Conservation (phyloP, 2,797 vertebrate species). For the Poliocrania exsul region DNA sequence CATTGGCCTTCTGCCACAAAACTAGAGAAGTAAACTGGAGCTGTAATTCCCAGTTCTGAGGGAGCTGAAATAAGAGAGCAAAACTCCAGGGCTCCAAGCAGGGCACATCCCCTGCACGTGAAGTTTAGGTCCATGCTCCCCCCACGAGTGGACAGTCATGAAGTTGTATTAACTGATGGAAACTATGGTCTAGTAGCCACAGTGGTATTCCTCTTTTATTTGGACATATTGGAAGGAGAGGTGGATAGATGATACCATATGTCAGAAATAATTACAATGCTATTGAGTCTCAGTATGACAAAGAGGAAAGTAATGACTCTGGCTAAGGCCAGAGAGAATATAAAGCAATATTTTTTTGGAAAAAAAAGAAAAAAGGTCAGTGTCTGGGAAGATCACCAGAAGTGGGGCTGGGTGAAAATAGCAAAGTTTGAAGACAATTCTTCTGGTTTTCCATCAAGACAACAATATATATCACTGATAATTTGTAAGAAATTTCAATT, state of each 20-base stretch:
- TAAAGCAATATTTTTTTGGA: background rate
- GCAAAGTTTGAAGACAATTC: conserved; percentile 7
- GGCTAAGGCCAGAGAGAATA: conserved; percentile 31
- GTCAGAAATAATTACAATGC: conserved; percentile 65
- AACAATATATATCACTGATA: rapidly evolving
- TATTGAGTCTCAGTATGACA: conserved; percentile 40
- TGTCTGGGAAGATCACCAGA: conserved; percentile 42
- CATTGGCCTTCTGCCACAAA: conserved; percentile 58
- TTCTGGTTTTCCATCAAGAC: background rate
- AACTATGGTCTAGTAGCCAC: background rate
- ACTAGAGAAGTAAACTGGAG: conserved; percentile 3
- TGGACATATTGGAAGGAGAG: conserved; percentile 29
- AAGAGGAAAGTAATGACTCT: conserved; percentile 51
- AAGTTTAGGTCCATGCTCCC: background rate
- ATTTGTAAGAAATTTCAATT: background rate
- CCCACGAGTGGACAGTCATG: background rate
- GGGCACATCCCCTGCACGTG: background rate
- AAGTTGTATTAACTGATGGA: background rate
- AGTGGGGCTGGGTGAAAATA: background rate
- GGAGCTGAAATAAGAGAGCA: background rate
- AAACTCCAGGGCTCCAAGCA: background rate
- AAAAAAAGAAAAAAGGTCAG: background rate
- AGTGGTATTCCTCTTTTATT: background rate
- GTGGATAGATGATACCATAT: conserved; percentile 53
- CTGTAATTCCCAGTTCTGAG: conserved; percentile 25